Evolutionary conservation across 2,888 invertebrate species (phyloP), one percentile per base, ranked within the genome.

Genomic region (Argyra leucocephala): DNA sequence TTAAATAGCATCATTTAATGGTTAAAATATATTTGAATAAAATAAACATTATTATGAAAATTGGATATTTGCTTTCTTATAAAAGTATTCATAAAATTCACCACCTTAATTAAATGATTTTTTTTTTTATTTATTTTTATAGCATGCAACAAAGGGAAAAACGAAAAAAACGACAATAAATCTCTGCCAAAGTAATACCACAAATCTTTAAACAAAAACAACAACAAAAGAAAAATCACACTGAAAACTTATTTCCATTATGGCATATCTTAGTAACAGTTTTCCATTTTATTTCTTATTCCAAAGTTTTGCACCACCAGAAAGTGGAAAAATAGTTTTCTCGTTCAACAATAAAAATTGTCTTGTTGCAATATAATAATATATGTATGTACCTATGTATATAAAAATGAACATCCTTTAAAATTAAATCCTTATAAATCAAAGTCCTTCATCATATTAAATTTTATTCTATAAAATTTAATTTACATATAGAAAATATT

Each of bases 351-450:
- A 31, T 31, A 10, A 31, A 6, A 31, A 31, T 31, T 31, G 31
- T 31, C 31, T 31, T 31, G 10, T 7, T 31, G 9, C 4, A 4
- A 26, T 26, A 9, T 26, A 31, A n/a, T n/a, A n/a, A n/a, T n/a
- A n/a, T n/a, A n/a, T n/a, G n/a, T 31, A 31, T 31, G 31, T 10
- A 12, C 31, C 31, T n/a, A 31, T 10, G 31, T 31, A 26, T 31
- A 31, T 31, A 9, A 26, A 9, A 48, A 5, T 9, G 48, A 5
- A 48, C 48, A 48, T 48, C 48, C 48, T 48, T 48, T 48, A 48
- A 48, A 48, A 48, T 48, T 48, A 48, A 48, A 48, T 48, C 48
- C 48, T 48, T 48, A 48, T 48, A 48, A 48, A 48, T 48, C 48
- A 48, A 48, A 48, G n/a, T 48, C 48, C n/a, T 48, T 48, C 48